Base-by-base conservation (phyloP, 64 coral and sea anemone genomes). In the Orbicella faveolata region DNA sequence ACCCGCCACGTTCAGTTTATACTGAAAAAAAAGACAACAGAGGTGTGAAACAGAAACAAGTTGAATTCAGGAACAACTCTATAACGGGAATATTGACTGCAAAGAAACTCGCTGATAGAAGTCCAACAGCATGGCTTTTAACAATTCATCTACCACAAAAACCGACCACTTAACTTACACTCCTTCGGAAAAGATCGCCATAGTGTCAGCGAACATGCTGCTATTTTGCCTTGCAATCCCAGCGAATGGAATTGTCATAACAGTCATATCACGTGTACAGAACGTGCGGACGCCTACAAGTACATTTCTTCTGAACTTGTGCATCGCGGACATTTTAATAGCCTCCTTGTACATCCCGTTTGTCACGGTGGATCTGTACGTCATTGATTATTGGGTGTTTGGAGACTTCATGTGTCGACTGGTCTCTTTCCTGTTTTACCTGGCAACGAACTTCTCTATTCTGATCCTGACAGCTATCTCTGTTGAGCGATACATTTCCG, bases 241-340 rank as follows among this genome's bases (percentile, higher is more conserved):
- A 73, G 92, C 92, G 6, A 97, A 97, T 78, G 52, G 88, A 13
- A 37, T 94, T 34, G 95, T 97, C 20, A 94, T 97, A 34, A 77
- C 63, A 23, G 88, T 97, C 44, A 90, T 97, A 63, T 89, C 88
- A 44, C 83, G 78, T 26, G 89, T 94, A 7, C 95, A 88, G 73
- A 91, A 73, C 52, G 87, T 94, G 95, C 82, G 76, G 52, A 97
- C 95, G 78, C 83, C 95, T 19, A 97, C 95, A 13, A 97, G 93
- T 70, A 77, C 90, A 61, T 86, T 97, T 73, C 89, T 97, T 9
- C 11, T 97, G 44, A 97, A 97, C 79, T 57, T 97, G 44, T 94
- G 95, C 41, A 79, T 88, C 1, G 95, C 95, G 34, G 95, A 97
- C 59, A 76, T 97, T 16, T 74, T 96, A 9, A 94, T 97, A 9